Evolutionary conservation across 2,888 invertebrate species (phyloP).

Genomic region (Thymelicus sylvestris): DNA sequence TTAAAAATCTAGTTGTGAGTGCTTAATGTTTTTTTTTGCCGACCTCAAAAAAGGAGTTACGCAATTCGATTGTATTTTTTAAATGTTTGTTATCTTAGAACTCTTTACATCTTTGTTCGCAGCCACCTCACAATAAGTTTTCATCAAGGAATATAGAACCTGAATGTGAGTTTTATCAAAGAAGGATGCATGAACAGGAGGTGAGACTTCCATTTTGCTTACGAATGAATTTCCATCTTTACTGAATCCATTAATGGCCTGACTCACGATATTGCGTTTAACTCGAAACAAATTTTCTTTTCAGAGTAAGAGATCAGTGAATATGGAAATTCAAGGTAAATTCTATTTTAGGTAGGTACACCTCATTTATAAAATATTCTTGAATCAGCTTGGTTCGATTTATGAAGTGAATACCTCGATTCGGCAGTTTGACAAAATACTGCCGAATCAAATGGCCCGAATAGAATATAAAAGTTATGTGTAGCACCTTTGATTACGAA

Average conservation of each 20-base stretch:
- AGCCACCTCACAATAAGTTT: not conserved
- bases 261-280: not conserved
- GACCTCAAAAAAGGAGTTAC: no score
- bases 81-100: not conserved
- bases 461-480: no score
- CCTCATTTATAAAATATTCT: no score
- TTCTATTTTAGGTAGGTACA: not conserved
- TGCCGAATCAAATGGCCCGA: no score
- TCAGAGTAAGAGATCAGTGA: conserved; percentile 55
- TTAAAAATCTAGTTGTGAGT: conserved; percentile 4
- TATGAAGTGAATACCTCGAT: no score
- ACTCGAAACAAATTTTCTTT: conserved; percentile 42
- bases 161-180: conserved; percentile 6
- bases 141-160: not conserved
- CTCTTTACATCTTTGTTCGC: not conserved
- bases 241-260: conserved; percentile 12
- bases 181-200: conserved; percentile 29
- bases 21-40: no score
- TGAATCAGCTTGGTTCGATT: no score
- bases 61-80: no score
- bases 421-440: no score
- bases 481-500: no score
- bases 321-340: conserved; percentile 68
- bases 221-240: conserved; percentile 43
- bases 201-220: conserved; percentile 24